Percentiles rank a stretch among this genome's conserved stretches.
These are phyloP conservation scores for Phoenicopterus ruber DNA, from an alignment of 2,113 vertebrate genomes.

Conservation along the genomic window DNA sequence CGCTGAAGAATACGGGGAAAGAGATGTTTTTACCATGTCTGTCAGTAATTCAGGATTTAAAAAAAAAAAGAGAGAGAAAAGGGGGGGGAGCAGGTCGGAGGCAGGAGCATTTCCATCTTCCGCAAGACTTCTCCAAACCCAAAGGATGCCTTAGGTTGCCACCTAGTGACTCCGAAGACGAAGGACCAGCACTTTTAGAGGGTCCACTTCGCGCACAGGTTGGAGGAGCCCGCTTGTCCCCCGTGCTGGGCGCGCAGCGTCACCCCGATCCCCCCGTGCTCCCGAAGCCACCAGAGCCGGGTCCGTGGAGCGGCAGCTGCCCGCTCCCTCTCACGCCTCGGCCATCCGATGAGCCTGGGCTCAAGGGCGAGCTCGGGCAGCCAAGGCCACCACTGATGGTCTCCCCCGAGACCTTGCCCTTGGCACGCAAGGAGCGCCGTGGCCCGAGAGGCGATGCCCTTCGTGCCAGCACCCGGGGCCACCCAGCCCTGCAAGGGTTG, in stretches of 20 bases:
- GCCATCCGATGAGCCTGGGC: neutral
- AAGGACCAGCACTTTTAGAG: neutral
- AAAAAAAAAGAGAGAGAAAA: no score
- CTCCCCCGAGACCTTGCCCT: neutral
- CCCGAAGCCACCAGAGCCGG: accelerated
- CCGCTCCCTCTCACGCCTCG: neutral
- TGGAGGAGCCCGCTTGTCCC: neutral
- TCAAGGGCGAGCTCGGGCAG: neutral
- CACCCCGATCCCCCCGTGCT: accelerated
- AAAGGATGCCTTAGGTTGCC: slow-evolving; percentile 38
- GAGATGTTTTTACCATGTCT: neutral
- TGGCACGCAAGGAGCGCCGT: accelerated
- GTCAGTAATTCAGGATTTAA: neutral
- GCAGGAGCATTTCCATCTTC: neutral
- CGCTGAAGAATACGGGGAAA: neutral
- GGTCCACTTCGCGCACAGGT: accelerated
- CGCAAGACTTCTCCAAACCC: neutral
- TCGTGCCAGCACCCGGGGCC: accelerated
- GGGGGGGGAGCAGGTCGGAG: neutral
- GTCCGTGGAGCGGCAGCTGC: accelerated
- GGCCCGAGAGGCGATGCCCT: accelerated
- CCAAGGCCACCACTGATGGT: no score
- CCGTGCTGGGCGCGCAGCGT: no score
- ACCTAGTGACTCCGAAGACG: slow-evolving; percentile 1
- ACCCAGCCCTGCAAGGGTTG: neutral